Base-by-base conservation (phyloP, 2,888 invertebrate genomes). In the Hydropsyche betteni region DNA sequence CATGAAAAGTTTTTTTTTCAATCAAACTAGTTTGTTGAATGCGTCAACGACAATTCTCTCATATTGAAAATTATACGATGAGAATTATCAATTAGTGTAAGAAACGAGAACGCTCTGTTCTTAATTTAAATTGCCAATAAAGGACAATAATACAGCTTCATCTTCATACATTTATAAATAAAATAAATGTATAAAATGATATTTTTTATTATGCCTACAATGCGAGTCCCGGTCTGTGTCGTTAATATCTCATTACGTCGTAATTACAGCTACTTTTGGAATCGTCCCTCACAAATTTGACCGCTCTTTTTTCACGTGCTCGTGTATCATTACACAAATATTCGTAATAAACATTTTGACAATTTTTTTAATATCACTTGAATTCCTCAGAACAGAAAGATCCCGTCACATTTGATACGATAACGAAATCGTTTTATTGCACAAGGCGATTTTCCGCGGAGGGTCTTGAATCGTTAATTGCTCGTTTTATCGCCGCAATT, bases 211-310 rank as follows among this genome's bases (percentile, higher is more conserved):
- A 44, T 44, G 10, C 10, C 5, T 64, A 64, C 34, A 34, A 64
- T 64, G 24, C 34, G 16, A 33, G 12, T 61, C 61, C 61, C 24
- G 34, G 61, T 61, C 34, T 10, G 34, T 36, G 36, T 64, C 64
- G 64, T 64, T 64, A 64, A 64, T 64, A 64, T 64, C 64, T 64
- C 64, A 64, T 64, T 64, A 64, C 34, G 36, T n/a, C 64, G 36
- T 64, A 64, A 64, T 64, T 64, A 64, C 64, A 36, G 64, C 34
- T 36, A 64, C 64, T 64, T 64, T 64, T 64, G 64, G 36, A 64
- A 10, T 64, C 64, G 14, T 64, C 36, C 36, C 64, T 64, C 36
- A 12, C 10, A 36, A 64, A 44, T 44, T 44, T 10, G 44, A 44
- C 44, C 44, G 44, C 44, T 44, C 44, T 44, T 44, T 44, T 44